Evolutionary conservation across 2,888 invertebrate genomes (phyloP), one percentile per base, ranked within the genome.

Genomic region (Acrobasis suavella): DNA sequence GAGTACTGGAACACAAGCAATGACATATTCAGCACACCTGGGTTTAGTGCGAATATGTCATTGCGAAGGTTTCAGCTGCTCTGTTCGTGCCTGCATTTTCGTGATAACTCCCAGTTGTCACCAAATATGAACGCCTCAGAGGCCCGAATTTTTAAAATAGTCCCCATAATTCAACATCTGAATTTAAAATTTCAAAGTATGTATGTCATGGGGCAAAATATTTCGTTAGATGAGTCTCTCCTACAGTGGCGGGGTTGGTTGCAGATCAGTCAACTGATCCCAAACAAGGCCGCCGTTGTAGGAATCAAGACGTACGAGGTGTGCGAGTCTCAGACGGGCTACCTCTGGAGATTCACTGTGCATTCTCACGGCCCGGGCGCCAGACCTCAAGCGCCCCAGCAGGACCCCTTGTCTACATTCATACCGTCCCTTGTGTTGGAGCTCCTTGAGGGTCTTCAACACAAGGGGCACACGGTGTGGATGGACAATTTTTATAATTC

Each of bases 401-500:
- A 39, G 10, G 39, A 39, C 7, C 39, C 39, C 39, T 10, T 39
- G 39, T 10, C 39, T 1, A 7, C 52, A 52, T 52, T n/a, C n/a
- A 37, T 32, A 32, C 32, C 52, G 22, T 12, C 52, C 32, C 12
- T 52, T 52, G 52, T 52, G n/a, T 14, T 52, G 16, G 32, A 37
- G 14, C 52, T 52, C 14, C 37, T 52, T n/a, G 14, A 37, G 14
- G 52, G 51, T 22, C 51, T 51, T 22, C n/a, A 51, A 22, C 12
- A 51, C n/a, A 51, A 51, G 6, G 51, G 51, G 0, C 5, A 51
- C 22, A 22, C 51, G 22, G 51, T 51, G 12, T 51, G 17, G 22
- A 51, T 51, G 51, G 52, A 52, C n/a, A 32, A 52, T n/a, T 52
- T 37, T 37, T 52, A 32, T 6, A 52, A 37, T 52, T 52, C 52